Evolutionary conservation across 2,113 vertebrate genomes (phyloP), one percentile per base, ranked within the genome.

Genomic region (Salminus brasiliensis): DNA sequence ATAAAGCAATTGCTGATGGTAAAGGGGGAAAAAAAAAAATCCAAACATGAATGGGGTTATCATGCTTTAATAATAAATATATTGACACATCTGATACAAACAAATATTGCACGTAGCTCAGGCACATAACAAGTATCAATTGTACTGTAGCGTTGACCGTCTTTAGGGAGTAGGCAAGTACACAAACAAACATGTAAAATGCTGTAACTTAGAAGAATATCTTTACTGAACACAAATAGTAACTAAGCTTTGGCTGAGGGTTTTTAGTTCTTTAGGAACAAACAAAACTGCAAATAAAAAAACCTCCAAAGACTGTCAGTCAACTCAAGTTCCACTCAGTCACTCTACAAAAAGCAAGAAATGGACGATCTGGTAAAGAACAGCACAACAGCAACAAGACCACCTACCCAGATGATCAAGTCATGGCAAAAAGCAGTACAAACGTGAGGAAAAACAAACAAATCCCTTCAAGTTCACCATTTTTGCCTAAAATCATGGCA

Each of bases 41-140:
- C 49, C 25, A 78, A 45, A 65, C 3, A 4, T 60, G 25, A 59
- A 29, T 83, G 71, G 79, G 80, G 85, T 88, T 77, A 85, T 87
- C 91, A 92, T 94, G 93, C 92, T 93, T 94, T 94, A 94, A 87
- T 94, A 87, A 88, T 88, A 93, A 90, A 89, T 87, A 86, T 87
- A 89, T 88, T 83, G 85, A 81, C 82, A 91, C 87, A 89, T 88
- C 82, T 82, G 55, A 92, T 90, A 88, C 88, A 89, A 91, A 92
- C 85, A 81, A 88, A 87, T 91, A 92, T 91, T 94, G 92, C 91
- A 92, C 92, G 90, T 91, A 84, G 87, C 90, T 93, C 89, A 92
- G 91, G 91, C 92, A 93, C 90, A 84, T 89, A 81, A 92, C 88
- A 89, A 88, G 85, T 88, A 84, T 90, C 79, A 82, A 52, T 82